Conservation (phyloP, 2,888 invertebrate genomes). For the Tipula unca region DNA sequence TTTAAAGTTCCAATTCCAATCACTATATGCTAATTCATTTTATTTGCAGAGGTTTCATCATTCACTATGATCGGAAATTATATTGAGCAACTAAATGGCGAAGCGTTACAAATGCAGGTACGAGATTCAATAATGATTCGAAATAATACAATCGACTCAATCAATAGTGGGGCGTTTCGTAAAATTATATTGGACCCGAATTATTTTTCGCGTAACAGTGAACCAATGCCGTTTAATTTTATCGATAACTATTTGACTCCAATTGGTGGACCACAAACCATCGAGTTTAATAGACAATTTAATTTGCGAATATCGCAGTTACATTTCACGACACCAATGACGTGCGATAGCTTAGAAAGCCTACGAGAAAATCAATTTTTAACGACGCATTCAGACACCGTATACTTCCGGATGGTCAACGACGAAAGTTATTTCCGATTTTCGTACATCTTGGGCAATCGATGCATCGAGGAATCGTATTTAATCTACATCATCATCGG, state of each 20-base stretch:
- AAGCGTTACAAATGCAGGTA: conserved; percentile 36
- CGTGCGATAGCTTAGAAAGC: conserved; percentile 33
- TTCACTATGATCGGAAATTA: conserved; percentile 35
- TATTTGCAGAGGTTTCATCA: conserved; percentile 32
- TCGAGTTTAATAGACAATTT: conserved; percentile 35
- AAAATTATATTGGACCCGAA: conserved; percentile 26
- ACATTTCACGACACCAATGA: conserved; percentile 26
- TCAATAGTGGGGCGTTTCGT: conserved; percentile 37
- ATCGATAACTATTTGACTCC: conserved; percentile 35
- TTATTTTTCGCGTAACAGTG: conserved; percentile 18
- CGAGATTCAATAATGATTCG: conserved; percentile 34
- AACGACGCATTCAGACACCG: conserved; percentile 31
- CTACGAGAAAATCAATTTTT: conserved; percentile 33
- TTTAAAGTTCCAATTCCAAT: neutral
- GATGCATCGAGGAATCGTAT: conserved; percentile 34
- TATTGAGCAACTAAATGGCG: conserved; percentile 35
- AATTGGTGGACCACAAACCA: conserved; percentile 29
- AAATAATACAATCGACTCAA: conserved; percentile 36
- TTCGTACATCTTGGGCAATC: conserved; percentile 32
- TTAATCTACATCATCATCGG: conserved; percentile 43
- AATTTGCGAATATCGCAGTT: conserved; percentile 31
- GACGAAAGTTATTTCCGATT: conserved; percentile 27
- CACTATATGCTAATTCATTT: neutral
- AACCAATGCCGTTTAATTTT: conserved; percentile 35
- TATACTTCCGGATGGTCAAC: conserved; percentile 30